phyloP scores from a whole-genome alignment of 2,797 vertebrate species.

The Phoeniculus purpureus region DNA sequence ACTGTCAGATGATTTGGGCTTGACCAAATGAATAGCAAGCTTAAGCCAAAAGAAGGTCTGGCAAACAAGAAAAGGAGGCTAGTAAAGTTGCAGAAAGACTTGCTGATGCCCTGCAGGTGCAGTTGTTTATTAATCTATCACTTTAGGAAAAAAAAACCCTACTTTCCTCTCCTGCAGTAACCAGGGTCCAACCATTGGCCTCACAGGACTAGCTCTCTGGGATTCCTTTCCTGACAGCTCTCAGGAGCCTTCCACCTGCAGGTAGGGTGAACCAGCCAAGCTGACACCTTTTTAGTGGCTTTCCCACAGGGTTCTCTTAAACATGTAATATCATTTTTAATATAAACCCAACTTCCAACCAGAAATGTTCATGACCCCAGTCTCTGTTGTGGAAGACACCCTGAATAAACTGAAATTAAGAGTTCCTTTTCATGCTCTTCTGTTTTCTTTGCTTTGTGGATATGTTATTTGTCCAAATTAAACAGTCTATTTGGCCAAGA shows the following conservation, averaged over 20 bases:
- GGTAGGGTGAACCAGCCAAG: background rate
- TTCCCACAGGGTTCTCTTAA: background rate
- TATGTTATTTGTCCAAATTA: conserved; percentile 42
- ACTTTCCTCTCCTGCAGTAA: background rate
- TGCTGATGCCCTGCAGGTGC: background rate
- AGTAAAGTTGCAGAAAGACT: background rate
- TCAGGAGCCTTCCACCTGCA: background rate
- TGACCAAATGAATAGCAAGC: background rate
- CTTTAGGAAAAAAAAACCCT: background rate
- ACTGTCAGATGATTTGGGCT: background rate
- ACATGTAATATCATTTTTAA: background rate
- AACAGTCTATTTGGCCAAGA: conserved; percentile 6
- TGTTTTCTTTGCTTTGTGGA: background rate
- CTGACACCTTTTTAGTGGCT: background rate
- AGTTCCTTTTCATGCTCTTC: background rate
- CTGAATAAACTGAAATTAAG: background rate
- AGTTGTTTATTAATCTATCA: background rate
- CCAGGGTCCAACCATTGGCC: rapidly evolving
- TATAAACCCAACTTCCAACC: background rate
- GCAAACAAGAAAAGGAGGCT: background rate
- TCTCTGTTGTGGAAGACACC: background rate
- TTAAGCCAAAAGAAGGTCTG: background rate
- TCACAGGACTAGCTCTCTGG: background rate
- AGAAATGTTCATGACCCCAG: background rate
- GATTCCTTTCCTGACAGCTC: background rate